Percentiles rank a stretch among this genome's conserved stretches.
Evolutionary conservation across 2,888 invertebrate genomes (phyloP).

Genomic region (Tetranychus piercei): DNA sequence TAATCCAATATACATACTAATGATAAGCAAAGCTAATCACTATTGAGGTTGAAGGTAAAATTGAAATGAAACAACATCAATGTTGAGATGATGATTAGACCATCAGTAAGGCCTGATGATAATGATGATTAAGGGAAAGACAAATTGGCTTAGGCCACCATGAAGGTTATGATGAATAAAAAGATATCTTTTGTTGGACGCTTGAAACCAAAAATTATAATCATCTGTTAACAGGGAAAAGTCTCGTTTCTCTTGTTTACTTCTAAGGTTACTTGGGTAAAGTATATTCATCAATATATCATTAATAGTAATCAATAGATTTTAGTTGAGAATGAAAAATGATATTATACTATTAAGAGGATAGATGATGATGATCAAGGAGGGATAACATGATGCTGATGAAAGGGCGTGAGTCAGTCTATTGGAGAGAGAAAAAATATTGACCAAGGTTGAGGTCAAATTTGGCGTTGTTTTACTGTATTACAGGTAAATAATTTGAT

Average conservation of each 20-base stretch:
- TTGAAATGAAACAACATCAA: neutral
- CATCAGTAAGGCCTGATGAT: neutral
- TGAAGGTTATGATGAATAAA: neutral
- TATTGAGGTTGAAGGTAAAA: neutral
- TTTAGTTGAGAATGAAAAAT: neutral
- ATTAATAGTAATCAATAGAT: neutral
- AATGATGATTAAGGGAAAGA: neutral
- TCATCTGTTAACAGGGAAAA: neutral
- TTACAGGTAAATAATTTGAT: neutral
- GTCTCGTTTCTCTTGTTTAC: neutral
- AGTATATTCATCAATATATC: too few relatives aligned
- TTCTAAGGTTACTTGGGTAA: too few relatives aligned
- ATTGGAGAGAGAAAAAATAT: neutral
- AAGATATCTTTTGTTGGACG: too few relatives aligned
- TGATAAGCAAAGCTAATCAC: neutral
- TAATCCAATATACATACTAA: neutral
- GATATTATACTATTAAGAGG: too few relatives aligned
- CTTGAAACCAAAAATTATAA: neutral
- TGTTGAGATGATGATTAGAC: too few relatives aligned
- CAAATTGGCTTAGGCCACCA: neutral
- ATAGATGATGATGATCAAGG: neutral
- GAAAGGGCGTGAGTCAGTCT: neutral
- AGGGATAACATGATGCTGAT: neutral
- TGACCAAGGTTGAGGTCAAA: neutral
- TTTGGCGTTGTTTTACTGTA: neutral